A percentile compares a stretch with the other conserved stretches of the same genome.
Conservation (phyloP, 2,888 invertebrate species). For the Fragum whitleyi region DNA sequence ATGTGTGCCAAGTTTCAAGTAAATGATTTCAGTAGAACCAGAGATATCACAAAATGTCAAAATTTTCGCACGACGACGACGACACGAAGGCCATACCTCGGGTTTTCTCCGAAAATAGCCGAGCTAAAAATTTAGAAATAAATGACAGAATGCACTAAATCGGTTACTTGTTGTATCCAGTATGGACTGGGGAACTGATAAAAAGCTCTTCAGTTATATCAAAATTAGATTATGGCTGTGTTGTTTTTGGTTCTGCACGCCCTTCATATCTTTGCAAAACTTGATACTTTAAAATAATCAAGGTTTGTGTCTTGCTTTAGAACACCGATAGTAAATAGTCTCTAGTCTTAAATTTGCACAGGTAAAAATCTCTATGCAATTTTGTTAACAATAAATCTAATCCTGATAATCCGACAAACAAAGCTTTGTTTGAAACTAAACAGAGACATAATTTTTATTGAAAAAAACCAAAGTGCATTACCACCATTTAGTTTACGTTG, state of each 20-base stretch:
- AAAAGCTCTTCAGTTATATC: slow-evolving; percentile 38
- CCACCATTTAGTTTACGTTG: slow-evolving; percentile 25
- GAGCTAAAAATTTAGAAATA: slow-evolving; percentile 31
- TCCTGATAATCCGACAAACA: slow-evolving; percentile 10
- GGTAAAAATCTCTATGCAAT: slow-evolving; percentile 28
- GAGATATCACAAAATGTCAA: too few species aligned
- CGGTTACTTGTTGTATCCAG: slow-evolving; percentile 31
- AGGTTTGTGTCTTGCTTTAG: slow-evolving; percentile 40
- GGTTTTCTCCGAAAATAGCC: too few species aligned
- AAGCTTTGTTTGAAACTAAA: slow-evolving; percentile 23
- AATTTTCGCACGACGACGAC: too few species aligned
- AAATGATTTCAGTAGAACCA: too few species aligned
- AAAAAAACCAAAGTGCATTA: neutral
- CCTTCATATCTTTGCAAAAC: slow-evolving; percentile 41
- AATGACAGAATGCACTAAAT: slow-evolving; percentile 54
- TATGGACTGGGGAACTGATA: slow-evolving; percentile 43
- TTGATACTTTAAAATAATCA: slow-evolving; percentile 59
- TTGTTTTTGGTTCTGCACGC: slow-evolving; percentile 57
- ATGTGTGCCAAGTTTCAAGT: too few species aligned
- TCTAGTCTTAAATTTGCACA: slow-evolving; percentile 25
- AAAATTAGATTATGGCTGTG: slow-evolving; percentile 55
- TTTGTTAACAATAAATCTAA: slow-evolving; percentile 12
- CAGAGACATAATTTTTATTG: neutral
- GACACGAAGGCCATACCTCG: too few species aligned
- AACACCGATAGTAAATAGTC: slow-evolving; percentile 37